Base-by-base conservation (phyloP, 2,113 vertebrate species). In the Diglossa brunneiventris region DNA sequence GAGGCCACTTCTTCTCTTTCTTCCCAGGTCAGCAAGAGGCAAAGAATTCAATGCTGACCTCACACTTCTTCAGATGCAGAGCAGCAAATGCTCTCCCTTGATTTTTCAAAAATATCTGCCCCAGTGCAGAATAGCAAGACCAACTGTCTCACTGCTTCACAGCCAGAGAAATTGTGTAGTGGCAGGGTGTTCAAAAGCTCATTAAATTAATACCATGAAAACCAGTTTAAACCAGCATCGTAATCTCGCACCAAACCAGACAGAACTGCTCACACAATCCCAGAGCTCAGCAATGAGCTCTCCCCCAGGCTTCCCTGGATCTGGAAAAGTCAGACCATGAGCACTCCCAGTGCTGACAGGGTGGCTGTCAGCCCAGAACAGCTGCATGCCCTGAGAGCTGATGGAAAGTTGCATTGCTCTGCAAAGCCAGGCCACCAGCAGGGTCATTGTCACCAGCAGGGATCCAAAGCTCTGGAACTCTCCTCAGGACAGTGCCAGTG, bases 391-490 rank as follows among this genome's bases (percentile, higher is more conserved):
- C 46, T 3, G 12, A 28, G 39, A 83, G 19, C 13, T 22, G 21
- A 24, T 0, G 2, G 62, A 59, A 53, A 79, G 31, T 14, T 17
- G 8, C 17, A 7, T 8, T 0, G 3, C 33, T 15, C 58, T 59
- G 33, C 47, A 83, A 73, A 73, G 37, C 44, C 47, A 75, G 37
- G 52, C 31, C 62, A 55, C 31, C 13, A 44, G 42, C 0, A 0
- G 0, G 7, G 27, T 27, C 2, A 1, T 7, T 23, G 37, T n/a
- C 42, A 41, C 2, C 3, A 28, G 37, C 22, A 26, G 52, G 20
- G 20, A 83, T 11, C 47, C 1, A 0, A 35, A 73, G 33, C 20
- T 80, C 55, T 55, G 2, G 37, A 62, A 53, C 6, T 33, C 53
- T 64, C 49, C 47, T 53, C 64, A 47, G 21, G 31, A 9, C 49